A percentile compares a stretch with the other conserved stretches of the same genome.
Conservation (phyloP, 2,113 vertebrate species). For the Salminus brasiliensis region DNA sequence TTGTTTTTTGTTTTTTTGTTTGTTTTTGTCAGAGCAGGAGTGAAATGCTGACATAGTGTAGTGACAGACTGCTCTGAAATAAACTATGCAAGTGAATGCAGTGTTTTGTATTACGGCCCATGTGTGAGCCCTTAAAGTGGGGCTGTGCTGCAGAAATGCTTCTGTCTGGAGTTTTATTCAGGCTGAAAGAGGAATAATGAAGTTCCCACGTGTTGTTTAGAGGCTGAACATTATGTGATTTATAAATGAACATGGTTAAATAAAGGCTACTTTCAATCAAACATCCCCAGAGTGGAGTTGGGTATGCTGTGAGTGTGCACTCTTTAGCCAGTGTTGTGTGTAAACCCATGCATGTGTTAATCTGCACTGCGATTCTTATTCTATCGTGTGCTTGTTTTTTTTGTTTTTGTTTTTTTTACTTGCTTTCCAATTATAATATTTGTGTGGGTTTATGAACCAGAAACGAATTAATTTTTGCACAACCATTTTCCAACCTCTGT, state of each 20-base stretch:
- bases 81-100: neutral
- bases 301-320: neutral
- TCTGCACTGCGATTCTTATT: too few relatives aligned
- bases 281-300: neutral
- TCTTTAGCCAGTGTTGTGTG: too few relatives aligned
- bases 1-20: neutral
- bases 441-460: too few relatives aligned
- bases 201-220: neutral
- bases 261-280: neutral
- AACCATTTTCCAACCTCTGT: too few relatives aligned
- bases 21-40: neutral
- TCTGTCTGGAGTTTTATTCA: neutral
- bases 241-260: neutral
- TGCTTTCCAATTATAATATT: too few relatives aligned
- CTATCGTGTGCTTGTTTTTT: too few relatives aligned
- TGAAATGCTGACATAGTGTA: neutral
- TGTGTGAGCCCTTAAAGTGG: neutral
- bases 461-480: too few relatives aligned
- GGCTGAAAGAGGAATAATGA: neutral
- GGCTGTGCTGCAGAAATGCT: neutral
- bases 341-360: too few relatives aligned
- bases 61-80: neutral
- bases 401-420: too few relatives aligned
- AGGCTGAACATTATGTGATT: neutral
- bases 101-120: too few relatives aligned